Conservation (phyloP, 2,888 invertebrate species). For the Scaptomyza parva region DNA sequence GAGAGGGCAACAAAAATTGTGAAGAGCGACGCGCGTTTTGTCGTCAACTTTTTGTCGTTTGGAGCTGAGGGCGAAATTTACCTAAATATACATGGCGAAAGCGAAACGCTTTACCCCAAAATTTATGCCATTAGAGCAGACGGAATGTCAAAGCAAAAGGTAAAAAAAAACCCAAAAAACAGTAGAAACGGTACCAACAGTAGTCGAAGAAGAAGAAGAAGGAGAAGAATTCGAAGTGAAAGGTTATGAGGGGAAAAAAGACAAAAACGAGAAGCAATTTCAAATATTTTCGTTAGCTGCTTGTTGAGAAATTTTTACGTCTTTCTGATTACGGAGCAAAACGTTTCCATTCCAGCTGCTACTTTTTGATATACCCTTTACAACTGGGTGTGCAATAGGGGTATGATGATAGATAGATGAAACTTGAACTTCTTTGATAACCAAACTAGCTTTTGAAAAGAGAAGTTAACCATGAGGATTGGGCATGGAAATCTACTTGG, state of each 20-base stretch:
- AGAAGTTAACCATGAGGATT: too few relatives aligned
- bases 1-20: conserved; percentile 28
- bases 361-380: conserved; percentile 34
- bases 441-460: too few relatives aligned
- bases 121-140: conserved; percentile 79
- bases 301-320: conserved; percentile 74
- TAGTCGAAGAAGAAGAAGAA: not conserved
- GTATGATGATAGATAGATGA: not conserved
- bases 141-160: conserved; percentile 67
- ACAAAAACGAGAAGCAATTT: conserved; percentile 81
- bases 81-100: conserved; percentile 48
- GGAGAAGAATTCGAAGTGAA: conserved; percentile 35
- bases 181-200: not conserved
- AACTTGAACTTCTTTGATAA: too few relatives aligned
- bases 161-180: not conserved
- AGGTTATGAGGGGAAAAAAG: conserved; percentile 59
- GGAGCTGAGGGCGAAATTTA: conserved; percentile 48
- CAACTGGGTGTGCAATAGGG: not conserved
- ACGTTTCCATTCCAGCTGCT: conserved; percentile 34
- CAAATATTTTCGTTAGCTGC: conserved; percentile 79
- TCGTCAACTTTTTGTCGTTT: conserved; percentile 48
- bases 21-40: conserved; percentile 37
- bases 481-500: too few relatives aligned
- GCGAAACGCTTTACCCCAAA: conserved; percentile 54
- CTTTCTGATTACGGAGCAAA: conserved; percentile 74